These are phyloP conservation scores for Adelognathus sp. DNA, from an alignment of 2,888 invertebrate genomes.

Conservation along the genomic window DNA sequence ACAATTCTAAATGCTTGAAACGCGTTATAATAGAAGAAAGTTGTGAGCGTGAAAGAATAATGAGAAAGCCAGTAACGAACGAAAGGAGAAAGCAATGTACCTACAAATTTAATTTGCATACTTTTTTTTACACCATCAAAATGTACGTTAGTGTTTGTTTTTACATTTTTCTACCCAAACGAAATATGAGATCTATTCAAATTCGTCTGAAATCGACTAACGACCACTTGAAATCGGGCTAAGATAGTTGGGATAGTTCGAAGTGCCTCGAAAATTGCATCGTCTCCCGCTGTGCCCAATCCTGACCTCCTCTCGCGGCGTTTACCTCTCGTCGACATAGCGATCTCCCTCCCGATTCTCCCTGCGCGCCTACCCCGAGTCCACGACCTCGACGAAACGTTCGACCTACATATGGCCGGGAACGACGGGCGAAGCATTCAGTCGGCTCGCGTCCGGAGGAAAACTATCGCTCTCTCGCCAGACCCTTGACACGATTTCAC, in stretches of 20 bases:
- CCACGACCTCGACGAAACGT: conserved; percentile 55
- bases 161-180: not conserved
- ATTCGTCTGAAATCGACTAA: not conserved
- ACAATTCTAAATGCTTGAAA: no score
- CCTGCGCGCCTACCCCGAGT: conserved; percentile 28
- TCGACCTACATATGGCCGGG: conserved; percentile 54
- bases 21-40: no score
- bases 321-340: conserved; percentile 7
- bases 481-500: conserved; percentile 58
- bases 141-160: no score
- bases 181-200: not conserved
- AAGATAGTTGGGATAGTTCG: conserved; percentile 19
- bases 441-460: conserved; percentile 53
- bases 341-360: conserved; percentile 13
- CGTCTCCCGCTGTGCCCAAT: conserved; percentile 17
- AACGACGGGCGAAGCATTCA: conserved; percentile 51
- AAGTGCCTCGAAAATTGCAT: not conserved
- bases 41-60: no score
- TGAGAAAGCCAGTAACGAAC: no score
- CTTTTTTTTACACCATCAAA: no score
- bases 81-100: no score
- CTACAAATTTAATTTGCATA: no score
- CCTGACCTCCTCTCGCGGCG: conserved; percentile 35
- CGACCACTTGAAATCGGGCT: not conserved
- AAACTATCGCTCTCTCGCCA: conserved; percentile 56